Evolutionary conservation across 1,140 invertebrate species (phyloP).

Genomic region (Bombus ignitus): DNA sequence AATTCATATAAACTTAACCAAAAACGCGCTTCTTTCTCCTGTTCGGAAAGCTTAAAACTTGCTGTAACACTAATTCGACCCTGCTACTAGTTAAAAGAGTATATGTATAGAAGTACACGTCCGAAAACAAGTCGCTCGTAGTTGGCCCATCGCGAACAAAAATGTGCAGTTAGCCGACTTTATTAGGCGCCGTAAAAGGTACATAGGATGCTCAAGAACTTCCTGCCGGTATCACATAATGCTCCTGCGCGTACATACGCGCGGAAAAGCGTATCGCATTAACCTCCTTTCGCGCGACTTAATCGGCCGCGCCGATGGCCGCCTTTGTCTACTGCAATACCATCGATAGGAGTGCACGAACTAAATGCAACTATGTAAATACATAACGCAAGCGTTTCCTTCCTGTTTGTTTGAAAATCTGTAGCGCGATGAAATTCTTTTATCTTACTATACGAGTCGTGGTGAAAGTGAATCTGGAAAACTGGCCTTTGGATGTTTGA

Average conservation of each 20-base stretch:
- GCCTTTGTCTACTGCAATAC: neutral
- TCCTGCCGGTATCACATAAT: constrained; percentile 54
- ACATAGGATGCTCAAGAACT: constrained; percentile 57
- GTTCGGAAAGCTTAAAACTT: neutral
- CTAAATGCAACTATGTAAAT: neutral
- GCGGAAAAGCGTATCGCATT: constrained; percentile 65
- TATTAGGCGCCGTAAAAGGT: constrained; percentile 64
- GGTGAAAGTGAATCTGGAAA: neutral
- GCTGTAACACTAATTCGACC: constrained; percentile 5
- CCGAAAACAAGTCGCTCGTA: neutral
- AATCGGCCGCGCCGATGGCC: constrained; percentile 4
- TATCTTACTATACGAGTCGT: neutral
- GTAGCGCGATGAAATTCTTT: neutral
- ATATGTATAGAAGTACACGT: neutral
- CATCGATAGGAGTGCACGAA: neutral
- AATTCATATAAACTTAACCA: neutral
- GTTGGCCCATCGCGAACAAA: constrained; percentile 35
- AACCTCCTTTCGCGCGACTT: constrained; percentile 60
- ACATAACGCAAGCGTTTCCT: neutral
- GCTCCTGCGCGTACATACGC: constrained; percentile 36
- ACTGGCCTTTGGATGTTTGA: neutral
- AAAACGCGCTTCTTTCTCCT: neutral
- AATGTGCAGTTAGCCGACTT: constrained; percentile 59
- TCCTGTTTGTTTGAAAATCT: neutral
- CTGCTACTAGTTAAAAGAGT: neutral